Conservation (phyloP, 2,888 invertebrate species). For the Pantelozetes paolii region DNA sequence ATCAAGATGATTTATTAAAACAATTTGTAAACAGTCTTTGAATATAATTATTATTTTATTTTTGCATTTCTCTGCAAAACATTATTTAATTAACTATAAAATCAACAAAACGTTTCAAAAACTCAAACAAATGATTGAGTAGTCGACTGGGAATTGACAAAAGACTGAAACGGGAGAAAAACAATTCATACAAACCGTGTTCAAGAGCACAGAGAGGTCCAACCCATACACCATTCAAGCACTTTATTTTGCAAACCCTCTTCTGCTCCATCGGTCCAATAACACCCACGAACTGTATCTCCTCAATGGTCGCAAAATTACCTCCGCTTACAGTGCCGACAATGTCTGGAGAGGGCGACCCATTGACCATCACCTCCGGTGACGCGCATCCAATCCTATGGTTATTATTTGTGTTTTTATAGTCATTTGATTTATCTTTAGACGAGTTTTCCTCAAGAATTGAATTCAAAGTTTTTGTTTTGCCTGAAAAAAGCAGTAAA, state of each 20-base stretch:
- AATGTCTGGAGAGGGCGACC: constrained; percentile 43
- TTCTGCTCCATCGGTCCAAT: constrained; percentile 56
- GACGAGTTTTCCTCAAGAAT: not conserved
- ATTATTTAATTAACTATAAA: too few species aligned
- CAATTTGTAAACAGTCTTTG: too few species aligned
- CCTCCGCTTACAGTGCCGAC: constrained; percentile 42
- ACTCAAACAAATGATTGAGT: too few species aligned
- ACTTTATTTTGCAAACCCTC: constrained; percentile 75
- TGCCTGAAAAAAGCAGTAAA: not conserved
- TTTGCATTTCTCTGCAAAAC: too few species aligned
- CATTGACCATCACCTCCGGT: constrained; percentile 48
- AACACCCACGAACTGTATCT: constrained; percentile 47
- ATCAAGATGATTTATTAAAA: too few species aligned
- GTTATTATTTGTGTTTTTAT: not conserved
- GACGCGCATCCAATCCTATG: constrained; percentile 43
- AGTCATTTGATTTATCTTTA: not conserved
- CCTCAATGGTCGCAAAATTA: constrained; percentile 46
- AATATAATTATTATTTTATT: too few species aligned
- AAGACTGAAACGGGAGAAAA: not conserved
- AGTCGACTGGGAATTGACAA: too few species aligned
- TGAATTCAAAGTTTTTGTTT: constrained; percentile 10
- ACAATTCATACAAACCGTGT: constrained; percentile 59
- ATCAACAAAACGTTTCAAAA: too few species aligned
- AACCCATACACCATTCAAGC: constrained; percentile 77
- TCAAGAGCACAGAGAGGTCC: constrained; percentile 69